Evolutionary conservation across 2,888 invertebrate genomes (phyloP), one percentile per base, ranked within the genome.

Genomic region (Suillia variegata): DNA sequence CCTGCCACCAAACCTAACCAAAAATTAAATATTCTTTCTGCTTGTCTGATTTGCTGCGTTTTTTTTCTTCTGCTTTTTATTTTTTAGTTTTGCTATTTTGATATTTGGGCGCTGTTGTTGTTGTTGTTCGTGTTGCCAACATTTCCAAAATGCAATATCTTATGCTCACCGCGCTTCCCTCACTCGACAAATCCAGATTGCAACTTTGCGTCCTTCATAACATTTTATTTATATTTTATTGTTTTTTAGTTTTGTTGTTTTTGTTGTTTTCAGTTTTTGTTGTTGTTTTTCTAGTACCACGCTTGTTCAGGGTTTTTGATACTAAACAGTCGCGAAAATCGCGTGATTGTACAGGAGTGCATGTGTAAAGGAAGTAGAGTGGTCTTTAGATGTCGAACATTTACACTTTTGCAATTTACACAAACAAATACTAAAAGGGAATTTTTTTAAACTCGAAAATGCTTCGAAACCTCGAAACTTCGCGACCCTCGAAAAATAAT

Each of bases 11-110:
- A 13, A n/a, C 5, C 5, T 4, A 38, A 38, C 6, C n/a, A 38
- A 38, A 38, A 38, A 38, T 38, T 4, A 38, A 38, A 38, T 38
- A 38, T 38, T 38, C 38, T 38, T 38, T 38, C 38, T 38, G 38
- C 38, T 38, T 38, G 38, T 38, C 38, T 38, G 38, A 38, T 38
- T 38, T 38, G 38, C 38, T 12, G 38, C n/a, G 6, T n/a, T 13
- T 38, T 5, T 4, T 38, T 38, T 8, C n/a, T 38, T 38, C n/a
- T 5, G 38, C n/a, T 38, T 38, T 38, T 38, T 38, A 38, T 38
- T 38, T 38, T 38, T 12, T n/a, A n/a, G n/a, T n/a, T n/a, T 38
- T 38, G 38, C n/a, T 8, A 38, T 8, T 38, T 13, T 38, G 6
- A 31, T 8, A 12, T n/a, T 38, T 38, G 6, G 12, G n/a, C 38